Evolutionary conservation across 2,113 vertebrate species (phyloP).

Genomic region (Caretta caretta): DNA sequence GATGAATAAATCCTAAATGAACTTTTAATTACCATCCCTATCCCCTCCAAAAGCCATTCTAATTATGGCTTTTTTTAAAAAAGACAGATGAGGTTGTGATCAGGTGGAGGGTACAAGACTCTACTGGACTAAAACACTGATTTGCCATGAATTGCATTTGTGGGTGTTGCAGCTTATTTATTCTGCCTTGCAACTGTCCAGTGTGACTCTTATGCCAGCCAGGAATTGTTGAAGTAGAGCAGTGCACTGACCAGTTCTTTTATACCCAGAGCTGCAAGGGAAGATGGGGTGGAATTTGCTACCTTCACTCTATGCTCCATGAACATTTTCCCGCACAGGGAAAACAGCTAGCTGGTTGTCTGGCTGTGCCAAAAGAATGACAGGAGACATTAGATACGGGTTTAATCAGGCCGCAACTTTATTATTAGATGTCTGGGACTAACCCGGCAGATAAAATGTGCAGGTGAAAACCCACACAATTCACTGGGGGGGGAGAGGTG

Average conservation of each 20-base stretch:
- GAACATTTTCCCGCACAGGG: neutral
- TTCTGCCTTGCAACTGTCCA: neutral
- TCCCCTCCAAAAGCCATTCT: neutral
- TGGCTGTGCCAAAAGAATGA: too few relatives aligned
- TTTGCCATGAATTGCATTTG: neutral
- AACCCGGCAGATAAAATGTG: too few relatives aligned
- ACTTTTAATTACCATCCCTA: neutral
- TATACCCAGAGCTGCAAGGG: neutral
- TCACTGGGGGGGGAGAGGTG: too few relatives aligned
- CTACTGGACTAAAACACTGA: neutral
- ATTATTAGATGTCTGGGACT: too few relatives aligned
- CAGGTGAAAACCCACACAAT: too few relatives aligned
- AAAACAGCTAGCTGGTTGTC: neutral
- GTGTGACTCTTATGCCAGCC: neutral
- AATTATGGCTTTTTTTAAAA: neutral
- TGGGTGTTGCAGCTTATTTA: neutral
- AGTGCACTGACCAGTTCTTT: neutral
- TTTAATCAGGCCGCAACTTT: too few relatives aligned
- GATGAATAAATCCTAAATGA: neutral
- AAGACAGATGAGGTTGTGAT: neutral
- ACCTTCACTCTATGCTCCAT: neutral
- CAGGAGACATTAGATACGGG: too few relatives aligned
- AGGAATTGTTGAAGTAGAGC: neutral
- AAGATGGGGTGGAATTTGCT: neutral
- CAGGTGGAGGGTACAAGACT: neutral